Conservation (phyloP, 92 coral and sea anemone species). For the Actinernus sp. region DNA sequence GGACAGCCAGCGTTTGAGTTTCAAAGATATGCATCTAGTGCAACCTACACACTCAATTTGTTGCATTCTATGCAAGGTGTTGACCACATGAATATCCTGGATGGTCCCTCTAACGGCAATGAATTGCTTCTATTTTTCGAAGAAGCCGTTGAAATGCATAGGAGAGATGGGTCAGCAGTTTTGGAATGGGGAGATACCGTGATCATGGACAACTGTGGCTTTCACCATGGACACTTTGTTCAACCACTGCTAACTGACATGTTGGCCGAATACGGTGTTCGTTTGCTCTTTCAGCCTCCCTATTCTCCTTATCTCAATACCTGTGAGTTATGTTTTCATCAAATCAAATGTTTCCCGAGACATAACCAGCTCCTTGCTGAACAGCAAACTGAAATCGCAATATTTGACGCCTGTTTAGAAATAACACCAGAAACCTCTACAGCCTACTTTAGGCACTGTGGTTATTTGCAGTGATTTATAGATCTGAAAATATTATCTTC, state of each 20-base stretch:
- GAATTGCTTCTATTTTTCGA: too few relatives aligned
- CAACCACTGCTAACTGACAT: slow-evolving; percentile 19
- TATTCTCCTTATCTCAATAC: slow-evolving; percentile 41
- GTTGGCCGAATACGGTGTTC: slow-evolving; percentile 28
- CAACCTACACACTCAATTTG: slow-evolving; percentile 45
- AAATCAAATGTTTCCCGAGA: slow-evolving; percentile 14
- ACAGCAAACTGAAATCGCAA: slow-evolving; percentile 25
- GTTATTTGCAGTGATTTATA: slow-evolving; percentile 5
- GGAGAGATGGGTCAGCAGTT: slow-evolving; percentile 39
- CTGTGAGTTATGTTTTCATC: slow-evolving; percentile 30
- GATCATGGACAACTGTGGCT: slow-evolving; percentile 65
- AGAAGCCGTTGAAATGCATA: slow-evolving; percentile 28
- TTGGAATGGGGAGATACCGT: slow-evolving; percentile 64
- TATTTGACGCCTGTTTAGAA: slow-evolving; percentile 9
- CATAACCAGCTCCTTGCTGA: slow-evolving; percentile 31
- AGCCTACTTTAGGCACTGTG: slow-evolving; percentile 36
- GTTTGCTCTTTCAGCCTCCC: slow-evolving; percentile 27
- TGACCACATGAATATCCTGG: slow-evolving; percentile 26
- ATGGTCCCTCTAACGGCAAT: slow-evolving; percentile 50
- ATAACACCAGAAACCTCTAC: slow-evolving; percentile 28
- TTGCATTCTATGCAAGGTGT: slow-evolving; percentile 39
- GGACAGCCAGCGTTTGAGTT: slow-evolving; percentile 43
- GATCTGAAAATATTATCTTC: too few relatives aligned
- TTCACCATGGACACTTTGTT: slow-evolving; percentile 34
- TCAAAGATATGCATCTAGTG: slow-evolving; percentile 53